Conservation (phyloP, 1,140 invertebrate species). For the Helicoverpa zea region DNA sequence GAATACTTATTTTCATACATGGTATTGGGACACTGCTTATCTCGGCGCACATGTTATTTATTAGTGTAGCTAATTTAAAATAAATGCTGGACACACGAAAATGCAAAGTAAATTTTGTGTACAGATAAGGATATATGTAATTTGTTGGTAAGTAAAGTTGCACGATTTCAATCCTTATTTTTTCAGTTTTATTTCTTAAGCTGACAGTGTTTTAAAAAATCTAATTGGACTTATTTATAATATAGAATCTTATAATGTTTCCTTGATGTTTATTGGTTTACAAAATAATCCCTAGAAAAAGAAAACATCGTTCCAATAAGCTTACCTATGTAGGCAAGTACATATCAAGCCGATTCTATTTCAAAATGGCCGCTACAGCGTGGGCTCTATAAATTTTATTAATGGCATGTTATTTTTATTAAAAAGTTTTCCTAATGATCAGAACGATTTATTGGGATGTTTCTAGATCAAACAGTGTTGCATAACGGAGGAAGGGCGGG, state of each 20-base stretch:
- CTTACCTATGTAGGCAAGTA: background rate
- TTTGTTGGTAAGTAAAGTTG: background rate
- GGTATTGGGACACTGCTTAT: slow-evolving; percentile 56
- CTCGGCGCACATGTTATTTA: slow-evolving; percentile 43
- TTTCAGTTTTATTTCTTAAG: background rate
- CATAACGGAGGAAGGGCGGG: slow-evolving; percentile 68
- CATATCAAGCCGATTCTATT: slow-evolving; percentile 41
- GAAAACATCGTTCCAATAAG: slow-evolving; percentile 39
- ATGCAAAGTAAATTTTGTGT: slow-evolving; percentile 19
- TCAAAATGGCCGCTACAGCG: slow-evolving; percentile 23
- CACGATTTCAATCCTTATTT: background rate
- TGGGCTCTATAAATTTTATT: slow-evolving; percentile 35
- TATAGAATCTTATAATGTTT: slow-evolving; percentile 9
- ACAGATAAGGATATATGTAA: slow-evolving; percentile 28
- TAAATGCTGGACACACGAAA: slow-evolving; percentile 25
- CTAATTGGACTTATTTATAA: slow-evolving; percentile 24
- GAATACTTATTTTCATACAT: slow-evolving; percentile 70
- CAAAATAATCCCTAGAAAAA: slow-evolving; percentile 1
- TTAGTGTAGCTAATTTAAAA: slow-evolving; percentile 38
- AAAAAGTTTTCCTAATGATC: slow-evolving; percentile 48
- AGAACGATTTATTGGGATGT: slow-evolving; percentile 61
- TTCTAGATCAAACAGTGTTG: slow-evolving; percentile 72
- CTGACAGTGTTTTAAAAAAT: background rate
- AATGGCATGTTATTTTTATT: slow-evolving; percentile 50
- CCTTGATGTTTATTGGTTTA: slow-evolving; percentile 1